Conservation (phyloP, 2,113 vertebrate genomes). For the Mesocricetus auratus region DNA sequence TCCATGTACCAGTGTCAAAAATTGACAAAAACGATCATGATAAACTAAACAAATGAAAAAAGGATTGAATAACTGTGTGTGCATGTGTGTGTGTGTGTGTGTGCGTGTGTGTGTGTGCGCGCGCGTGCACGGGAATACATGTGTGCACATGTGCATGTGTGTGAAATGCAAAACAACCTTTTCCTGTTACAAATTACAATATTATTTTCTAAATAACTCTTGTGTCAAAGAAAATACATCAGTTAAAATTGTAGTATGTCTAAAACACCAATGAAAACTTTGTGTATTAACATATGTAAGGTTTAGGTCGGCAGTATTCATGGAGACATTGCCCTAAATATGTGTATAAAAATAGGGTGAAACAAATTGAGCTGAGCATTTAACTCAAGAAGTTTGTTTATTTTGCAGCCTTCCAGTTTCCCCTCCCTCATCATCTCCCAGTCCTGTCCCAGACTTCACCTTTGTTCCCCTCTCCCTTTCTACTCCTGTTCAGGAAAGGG, state of each 20-base stretch:
- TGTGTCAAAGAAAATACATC: constrained; percentile 2
- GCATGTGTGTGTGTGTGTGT: not conserved
- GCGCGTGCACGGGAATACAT: not conserved
- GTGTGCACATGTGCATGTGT: too few species aligned
- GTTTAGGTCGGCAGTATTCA: not conserved
- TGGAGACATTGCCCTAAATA: not conserved
- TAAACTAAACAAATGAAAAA: not conserved
- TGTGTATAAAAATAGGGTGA: not conserved
- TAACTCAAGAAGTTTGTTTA: not conserved
- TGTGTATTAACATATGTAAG: not conserved
- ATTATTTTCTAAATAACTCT: not conserved
- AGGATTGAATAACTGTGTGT: too few species aligned
- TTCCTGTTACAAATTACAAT: not conserved
- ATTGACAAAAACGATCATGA: not conserved
- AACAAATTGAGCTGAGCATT: not conserved
- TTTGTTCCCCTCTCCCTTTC: accelerated
- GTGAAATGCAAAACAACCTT: not conserved
- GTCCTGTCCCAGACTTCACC: not conserved
- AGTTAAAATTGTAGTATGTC: not conserved
- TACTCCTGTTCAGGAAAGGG: not conserved
- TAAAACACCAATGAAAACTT: not conserved
- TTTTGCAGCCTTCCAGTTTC: not conserved
- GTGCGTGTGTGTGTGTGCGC: not conserved
- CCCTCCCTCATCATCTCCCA: not conserved
- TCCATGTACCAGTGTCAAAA: not conserved